Conservation (phyloP, 1,140 invertebrate species). For the Plectrocnemia conspersa region DNA sequence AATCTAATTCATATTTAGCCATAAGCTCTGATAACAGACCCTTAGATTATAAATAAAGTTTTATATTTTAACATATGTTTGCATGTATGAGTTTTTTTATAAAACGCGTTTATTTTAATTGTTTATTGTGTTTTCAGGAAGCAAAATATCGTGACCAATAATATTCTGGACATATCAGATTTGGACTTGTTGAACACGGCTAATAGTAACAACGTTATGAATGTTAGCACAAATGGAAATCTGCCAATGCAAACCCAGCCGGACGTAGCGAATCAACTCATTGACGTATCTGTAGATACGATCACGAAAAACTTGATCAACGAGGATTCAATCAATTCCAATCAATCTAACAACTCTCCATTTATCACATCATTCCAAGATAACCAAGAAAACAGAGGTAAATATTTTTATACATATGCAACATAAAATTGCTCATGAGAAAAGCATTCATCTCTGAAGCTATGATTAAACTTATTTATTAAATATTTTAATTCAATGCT, state of each 20-base stretch:
- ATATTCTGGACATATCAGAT: conserved; percentile 52
- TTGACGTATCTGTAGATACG: conserved; percentile 40
- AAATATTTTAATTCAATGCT: too few species aligned
- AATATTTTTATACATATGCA: too few species aligned
- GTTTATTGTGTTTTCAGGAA: conserved; percentile 42
- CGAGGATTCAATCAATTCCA: conserved; percentile 48
- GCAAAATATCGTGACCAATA: conserved; percentile 54
- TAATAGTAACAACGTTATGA: conserved; percentile 47
- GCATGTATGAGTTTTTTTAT: neutral
- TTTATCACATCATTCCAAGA: conserved; percentile 37
- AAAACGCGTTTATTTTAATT: neutral
- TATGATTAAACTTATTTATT: too few species aligned
- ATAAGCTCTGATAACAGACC: too few species aligned
- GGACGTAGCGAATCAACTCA: conserved; percentile 16
- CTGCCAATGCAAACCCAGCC: conserved; percentile 5
- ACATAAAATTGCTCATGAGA: too few species aligned
- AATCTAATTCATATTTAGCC: too few species aligned
- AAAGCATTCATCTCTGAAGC: too few species aligned
- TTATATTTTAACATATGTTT: neutral
- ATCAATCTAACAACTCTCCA: conserved; percentile 39
- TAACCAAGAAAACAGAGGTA: conserved; percentile 36
- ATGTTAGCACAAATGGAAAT: conserved; percentile 37
- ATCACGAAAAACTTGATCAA: conserved; percentile 39
- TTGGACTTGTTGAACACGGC: conserved; percentile 58
- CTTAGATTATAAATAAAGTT: too few species aligned